Evolutionary conservation across 2,797 vertebrate species (phyloP).

Genomic region (Myiotriccus ornatus): DNA sequence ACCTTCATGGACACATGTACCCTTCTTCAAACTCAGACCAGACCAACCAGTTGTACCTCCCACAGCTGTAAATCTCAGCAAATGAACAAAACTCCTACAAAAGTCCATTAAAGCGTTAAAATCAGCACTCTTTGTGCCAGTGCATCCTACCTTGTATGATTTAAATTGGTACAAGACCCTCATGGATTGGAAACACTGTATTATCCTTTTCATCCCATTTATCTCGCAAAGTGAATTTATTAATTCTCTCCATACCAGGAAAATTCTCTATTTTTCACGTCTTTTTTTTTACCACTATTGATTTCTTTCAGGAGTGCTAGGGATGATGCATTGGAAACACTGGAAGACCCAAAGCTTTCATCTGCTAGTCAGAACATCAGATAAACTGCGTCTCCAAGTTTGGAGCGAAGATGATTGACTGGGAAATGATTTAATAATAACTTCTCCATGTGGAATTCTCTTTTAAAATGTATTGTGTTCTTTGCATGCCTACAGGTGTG

Average conservation of each 20-base stretch:
- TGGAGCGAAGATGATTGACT: constrained; percentile 34
- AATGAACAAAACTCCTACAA: background rate
- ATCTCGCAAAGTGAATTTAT: constrained; percentile 8
- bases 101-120: background rate
- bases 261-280: constrained; percentile 8
- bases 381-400: constrained; percentile 16
- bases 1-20: background rate
- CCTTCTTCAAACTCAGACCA: background rate
- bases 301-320: background rate
- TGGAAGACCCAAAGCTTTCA: constrained; percentile 40
- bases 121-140: background rate
- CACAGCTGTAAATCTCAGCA: background rate
- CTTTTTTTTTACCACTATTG: background rate
- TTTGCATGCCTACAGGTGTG: constrained; percentile 39
- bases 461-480: constrained; percentile 37
- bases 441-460: constrained; percentile 30
- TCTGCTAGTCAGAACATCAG: constrained; percentile 3
- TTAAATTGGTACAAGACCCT: constrained; percentile 50
- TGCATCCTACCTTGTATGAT: background rate
- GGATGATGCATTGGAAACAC: background rate
- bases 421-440: constrained; percentile 57
- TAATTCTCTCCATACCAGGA: constrained; percentile 19
- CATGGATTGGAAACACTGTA: background rate
- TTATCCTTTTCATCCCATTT: constrained; percentile 34
- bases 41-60: background rate